Evolutionary conservation across 2,888 invertebrate species (phyloP).

Genomic region (Scotopteryx bipunctaria): DNA sequence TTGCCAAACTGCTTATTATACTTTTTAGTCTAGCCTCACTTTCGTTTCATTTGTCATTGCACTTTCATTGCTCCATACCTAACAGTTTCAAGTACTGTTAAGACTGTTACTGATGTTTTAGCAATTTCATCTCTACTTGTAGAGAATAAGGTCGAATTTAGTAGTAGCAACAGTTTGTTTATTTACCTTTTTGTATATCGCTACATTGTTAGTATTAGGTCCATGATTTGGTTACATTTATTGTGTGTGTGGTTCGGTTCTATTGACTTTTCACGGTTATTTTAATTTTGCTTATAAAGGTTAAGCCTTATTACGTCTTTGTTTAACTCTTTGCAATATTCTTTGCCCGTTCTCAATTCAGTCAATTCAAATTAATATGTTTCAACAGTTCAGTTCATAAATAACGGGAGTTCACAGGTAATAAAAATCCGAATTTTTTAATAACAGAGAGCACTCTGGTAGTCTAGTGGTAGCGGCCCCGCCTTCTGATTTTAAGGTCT

Average conservation of each 20-base stretch:
- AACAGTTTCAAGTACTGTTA: slow-evolving; percentile 34
- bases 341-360: too few species aligned
- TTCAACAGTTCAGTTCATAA: too few species aligned
- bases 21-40: slow-evolving; percentile 45
- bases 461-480: too few species aligned
- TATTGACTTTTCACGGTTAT: too few species aligned
- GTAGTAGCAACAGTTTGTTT: slow-evolving; percentile 4
- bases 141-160: slow-evolving; percentile 3
- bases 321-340: too few species aligned
- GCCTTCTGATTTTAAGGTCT: too few species aligned
- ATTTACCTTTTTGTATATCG: slow-evolving; percentile 12
- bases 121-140: slow-evolving; percentile 15
- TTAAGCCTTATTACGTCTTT: too few species aligned
- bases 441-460: too few species aligned
- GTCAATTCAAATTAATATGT: too few species aligned
- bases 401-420: too few species aligned
- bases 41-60: slow-evolving; percentile 50
- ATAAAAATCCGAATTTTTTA: too few species aligned
- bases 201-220: not conserved
- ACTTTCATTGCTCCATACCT: slow-evolving; percentile 52
- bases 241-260: not conserved
- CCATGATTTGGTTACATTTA: not conserved
- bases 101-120: not conserved
- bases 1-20: slow-evolving; percentile 40
- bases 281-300: too few species aligned